Evolutionary conservation across 2,888 invertebrate species (phyloP).

Genomic region (Diaprepes abbreviatus): DNA sequence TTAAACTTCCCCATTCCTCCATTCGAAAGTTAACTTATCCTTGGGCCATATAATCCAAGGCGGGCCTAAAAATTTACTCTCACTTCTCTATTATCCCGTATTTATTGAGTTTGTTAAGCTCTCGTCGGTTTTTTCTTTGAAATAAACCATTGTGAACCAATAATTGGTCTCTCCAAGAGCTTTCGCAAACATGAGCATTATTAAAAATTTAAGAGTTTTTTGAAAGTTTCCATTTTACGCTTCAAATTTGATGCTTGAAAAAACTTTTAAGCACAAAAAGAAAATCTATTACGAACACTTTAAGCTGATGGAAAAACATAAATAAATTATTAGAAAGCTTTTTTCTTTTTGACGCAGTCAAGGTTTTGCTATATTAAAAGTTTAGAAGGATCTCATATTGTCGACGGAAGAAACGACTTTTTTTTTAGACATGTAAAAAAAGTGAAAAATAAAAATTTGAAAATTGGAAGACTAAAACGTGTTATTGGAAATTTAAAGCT

Average conservation of each 20-base stretch:
- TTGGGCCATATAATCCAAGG: conserved; percentile 31
- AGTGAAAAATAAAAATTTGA: too few species aligned
- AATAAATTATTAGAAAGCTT: conserved; percentile 21
- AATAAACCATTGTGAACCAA: conserved; percentile 30
- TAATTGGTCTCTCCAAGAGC: conserved; percentile 34
- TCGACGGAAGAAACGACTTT: too few species aligned
- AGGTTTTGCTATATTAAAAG: too few species aligned
- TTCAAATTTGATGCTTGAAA: conserved; percentile 8
- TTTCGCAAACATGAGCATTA: conserved; percentile 20
- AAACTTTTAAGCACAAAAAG: conserved; percentile 18
- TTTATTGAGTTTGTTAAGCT: conserved; percentile 41
- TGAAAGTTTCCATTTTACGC: conserved; percentile 17
- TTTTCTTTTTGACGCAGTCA: conserved; percentile 1
- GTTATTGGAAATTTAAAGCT: too few species aligned
- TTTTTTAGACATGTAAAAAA: too few species aligned
- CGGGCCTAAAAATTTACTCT: conserved; percentile 41
- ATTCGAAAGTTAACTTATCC: conserved; percentile 41
- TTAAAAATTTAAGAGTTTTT: conserved; percentile 30
- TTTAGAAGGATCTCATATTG: too few species aligned
- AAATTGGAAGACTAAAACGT: too few species aligned
- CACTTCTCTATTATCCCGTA: conserved; percentile 38
- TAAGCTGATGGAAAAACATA: conserved; percentile 21
- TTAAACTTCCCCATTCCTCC: conserved; percentile 58
- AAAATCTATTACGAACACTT: conserved; percentile 16
- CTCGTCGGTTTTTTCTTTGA: conserved; percentile 13